A percentile compares a stretch with the other conserved stretches of the same genome.
Conservation (phyloP, 2,113 vertebrate genomes). For the Nycticebus coucang region DNA sequence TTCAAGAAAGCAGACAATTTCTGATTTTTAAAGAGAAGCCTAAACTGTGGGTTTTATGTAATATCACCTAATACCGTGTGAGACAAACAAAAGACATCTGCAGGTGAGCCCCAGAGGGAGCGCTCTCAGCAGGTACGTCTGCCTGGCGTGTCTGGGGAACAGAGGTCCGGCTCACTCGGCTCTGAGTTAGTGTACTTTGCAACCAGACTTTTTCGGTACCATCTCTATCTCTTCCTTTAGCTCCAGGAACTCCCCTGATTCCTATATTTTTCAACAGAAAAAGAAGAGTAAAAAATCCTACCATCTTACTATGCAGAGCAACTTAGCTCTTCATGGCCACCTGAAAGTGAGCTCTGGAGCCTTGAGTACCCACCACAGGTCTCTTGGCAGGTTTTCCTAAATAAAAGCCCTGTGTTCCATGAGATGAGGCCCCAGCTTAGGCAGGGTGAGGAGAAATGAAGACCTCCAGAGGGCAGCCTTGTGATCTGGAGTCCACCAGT, state of each 20-base stretch:
- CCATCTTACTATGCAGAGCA: neutral
- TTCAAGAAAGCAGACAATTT: neutral
- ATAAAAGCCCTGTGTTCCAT: neutral
- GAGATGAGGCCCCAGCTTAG: neutral
- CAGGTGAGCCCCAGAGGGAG: neutral
- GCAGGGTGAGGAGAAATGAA: neutral
- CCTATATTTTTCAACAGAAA: neutral
- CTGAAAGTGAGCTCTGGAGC: neutral
- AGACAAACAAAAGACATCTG: neutral
- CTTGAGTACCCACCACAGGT: neutral
- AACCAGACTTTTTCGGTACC: neutral
- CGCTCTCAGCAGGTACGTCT: neutral
- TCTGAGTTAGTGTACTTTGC: neutral
- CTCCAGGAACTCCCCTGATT: neutral
- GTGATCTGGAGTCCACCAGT: fast-evolving
- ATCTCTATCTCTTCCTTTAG: neutral
- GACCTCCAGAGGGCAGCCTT: neutral
- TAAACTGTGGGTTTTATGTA: neutral
- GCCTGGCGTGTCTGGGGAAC: neutral
- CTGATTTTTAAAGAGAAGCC: neutral
- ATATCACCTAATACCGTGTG: no score
- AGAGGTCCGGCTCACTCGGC: neutral
- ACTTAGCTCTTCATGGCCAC: neutral
- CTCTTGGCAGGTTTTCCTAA: neutral
- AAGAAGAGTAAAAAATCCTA: neutral